Percentiles rank a stretch among this genome's conserved stretches.
Conservation (phyloP, 2,888 invertebrate genomes). For the Plutella xylostella region DNA sequence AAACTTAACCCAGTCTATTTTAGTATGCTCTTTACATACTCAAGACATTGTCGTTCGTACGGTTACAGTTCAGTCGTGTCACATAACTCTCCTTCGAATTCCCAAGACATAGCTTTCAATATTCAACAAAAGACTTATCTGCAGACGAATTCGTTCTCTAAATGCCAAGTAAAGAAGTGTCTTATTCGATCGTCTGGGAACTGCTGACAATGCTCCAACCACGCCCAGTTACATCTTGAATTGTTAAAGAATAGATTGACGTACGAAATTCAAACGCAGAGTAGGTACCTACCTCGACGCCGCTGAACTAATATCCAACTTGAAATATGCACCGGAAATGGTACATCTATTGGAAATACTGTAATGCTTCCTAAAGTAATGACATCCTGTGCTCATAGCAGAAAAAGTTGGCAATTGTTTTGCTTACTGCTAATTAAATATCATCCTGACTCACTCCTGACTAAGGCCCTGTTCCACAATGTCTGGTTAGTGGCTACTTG, state of each 20-base stretch:
- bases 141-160: constrained; percentile 14
- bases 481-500: too few species aligned
- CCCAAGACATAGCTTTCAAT: constrained; percentile 35
- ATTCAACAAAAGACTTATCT: constrained; percentile 26
- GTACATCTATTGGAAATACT: too few species aligned
- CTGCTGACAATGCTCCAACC: constrained; percentile 7
- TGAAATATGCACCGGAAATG: too few species aligned
- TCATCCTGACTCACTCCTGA: too few species aligned
- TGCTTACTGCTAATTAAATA: too few species aligned
- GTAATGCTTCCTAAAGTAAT: too few species aligned
- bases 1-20: too few species aligned
- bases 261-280: not conserved
- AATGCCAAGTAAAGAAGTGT: constrained; percentile 1
- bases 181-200: constrained; percentile 1
- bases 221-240: constrained; percentile 7
- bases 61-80: constrained; percentile 13
- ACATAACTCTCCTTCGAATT: constrained; percentile 24
- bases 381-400: too few species aligned
- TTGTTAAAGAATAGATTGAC: constrained; percentile 7
- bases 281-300: not conserved
- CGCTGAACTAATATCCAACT: too few species aligned
- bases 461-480: too few species aligned
- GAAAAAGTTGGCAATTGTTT: too few species aligned
- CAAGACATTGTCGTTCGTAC: constrained; percentile 26
- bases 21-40: constrained; percentile 32